These are phyloP conservation scores for Lophius piscatorius DNA, from an alignment of 2,113 vertebrate genomes.

Conservation along the genomic window DNA sequence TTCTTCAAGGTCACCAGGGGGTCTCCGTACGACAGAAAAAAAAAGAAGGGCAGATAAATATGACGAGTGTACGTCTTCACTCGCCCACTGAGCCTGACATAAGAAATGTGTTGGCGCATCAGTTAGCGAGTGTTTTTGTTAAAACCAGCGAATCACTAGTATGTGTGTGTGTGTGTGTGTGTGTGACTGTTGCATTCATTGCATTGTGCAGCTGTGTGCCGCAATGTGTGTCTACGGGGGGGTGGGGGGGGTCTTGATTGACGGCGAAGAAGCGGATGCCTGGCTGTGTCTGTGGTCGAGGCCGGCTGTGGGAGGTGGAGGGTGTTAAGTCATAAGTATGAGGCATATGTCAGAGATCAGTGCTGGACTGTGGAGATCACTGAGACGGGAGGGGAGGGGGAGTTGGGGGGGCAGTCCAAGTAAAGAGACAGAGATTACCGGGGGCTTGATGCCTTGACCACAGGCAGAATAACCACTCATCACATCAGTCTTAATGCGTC, in stretches of 20 bases:
- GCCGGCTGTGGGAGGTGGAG: conserved; percentile 47
- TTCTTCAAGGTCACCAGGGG: no score
- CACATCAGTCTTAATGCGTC: conserved; percentile 20
- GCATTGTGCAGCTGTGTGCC: conserved; percentile 33
- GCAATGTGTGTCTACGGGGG: conserved; percentile 9
- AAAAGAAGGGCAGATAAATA: no score
- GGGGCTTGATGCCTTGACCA: conserved; percentile 49
- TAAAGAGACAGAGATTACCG: conserved; percentile 52
- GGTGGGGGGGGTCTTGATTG: conserved; percentile 37
- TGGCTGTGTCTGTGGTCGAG: conserved; percentile 47
- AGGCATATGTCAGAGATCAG: conserved; percentile 73
- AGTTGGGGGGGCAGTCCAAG: conserved; percentile 9
- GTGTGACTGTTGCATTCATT: conserved; percentile 31
- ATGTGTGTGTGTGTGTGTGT: conserved; percentile 16
- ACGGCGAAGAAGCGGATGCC: conserved; percentile 44
- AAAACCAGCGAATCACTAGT: no score
- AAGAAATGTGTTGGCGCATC: no score
- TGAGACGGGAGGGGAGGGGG: conserved; percentile 47
- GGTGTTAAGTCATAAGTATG: conserved; percentile 74
- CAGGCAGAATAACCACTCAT: conserved; percentile 39
- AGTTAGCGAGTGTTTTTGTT: no score
- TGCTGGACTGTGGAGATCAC: conserved; percentile 45
- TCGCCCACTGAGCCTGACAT: no score
- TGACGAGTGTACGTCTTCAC: no score
- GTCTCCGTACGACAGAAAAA: no score